Evolutionary conservation across 2,113 vertebrate genomes (phyloP).

Genomic region (Malurus alboscapulatus): DNA sequence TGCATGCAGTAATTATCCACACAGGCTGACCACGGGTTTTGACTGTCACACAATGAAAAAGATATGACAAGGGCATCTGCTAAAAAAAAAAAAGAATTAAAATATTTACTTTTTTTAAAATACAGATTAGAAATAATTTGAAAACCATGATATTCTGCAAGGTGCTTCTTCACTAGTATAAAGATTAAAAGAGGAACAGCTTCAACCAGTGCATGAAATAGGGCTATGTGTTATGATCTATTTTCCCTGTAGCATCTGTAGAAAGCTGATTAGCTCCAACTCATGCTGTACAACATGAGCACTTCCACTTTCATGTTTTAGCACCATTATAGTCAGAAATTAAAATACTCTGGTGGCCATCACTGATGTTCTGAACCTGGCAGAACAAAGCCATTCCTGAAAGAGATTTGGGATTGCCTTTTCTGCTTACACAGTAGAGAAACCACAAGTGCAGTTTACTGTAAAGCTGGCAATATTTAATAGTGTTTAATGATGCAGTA

Average conservation of each 20-base stretch:
- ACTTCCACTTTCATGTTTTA: conserved; percentile 23
- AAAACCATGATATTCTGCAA: neutral
- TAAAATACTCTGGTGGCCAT: neutral
- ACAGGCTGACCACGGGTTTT: neutral
- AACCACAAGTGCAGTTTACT: neutral
- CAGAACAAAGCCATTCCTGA: neutral
- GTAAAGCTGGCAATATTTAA: neutral
- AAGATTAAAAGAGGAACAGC: neutral
- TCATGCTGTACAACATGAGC: neutral
- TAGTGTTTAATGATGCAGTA: neutral
- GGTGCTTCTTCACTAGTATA: neutral
- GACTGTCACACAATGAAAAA: neutral
- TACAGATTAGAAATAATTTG: neutral
- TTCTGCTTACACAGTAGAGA: neutral
- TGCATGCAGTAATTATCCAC: neutral
- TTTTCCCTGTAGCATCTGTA: conserved; percentile 5
- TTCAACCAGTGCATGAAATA: neutral
- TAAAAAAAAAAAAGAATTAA: neutral
- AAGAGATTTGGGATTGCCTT: neutral
- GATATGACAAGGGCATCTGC: neutral
- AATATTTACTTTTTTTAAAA: neutral
- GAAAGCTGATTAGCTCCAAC: neutral
- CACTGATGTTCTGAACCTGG: neutral
- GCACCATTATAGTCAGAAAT: neutral
- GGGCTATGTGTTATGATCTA: neutral